Percentiles rank a stretch among this genome's conserved stretches.
Conservation (phyloP, 2,113 vertebrate species). For the Clarias magur region DNA sequence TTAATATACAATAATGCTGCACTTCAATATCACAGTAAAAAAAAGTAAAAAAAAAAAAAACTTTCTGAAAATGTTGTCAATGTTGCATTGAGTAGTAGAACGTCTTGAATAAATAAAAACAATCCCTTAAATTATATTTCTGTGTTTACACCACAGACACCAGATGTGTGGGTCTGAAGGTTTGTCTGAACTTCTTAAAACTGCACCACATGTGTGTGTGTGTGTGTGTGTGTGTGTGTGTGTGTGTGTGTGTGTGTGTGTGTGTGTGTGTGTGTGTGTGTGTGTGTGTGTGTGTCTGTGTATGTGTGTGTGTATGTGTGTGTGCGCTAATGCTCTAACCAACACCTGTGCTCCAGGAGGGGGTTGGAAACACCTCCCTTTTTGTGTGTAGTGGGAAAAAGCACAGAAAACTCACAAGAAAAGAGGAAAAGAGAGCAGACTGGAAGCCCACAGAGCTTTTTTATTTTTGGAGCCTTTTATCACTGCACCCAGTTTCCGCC, state of each 20-base stretch:
- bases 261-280: slow-evolving; percentile 15
- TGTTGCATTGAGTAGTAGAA: too few relatives aligned
- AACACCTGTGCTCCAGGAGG: slow-evolving; percentile 42
- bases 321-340: slow-evolving; percentile 6
- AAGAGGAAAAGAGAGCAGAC: slow-evolving; percentile 49
- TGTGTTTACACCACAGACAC: neutral
- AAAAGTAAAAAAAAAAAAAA: too few relatives aligned
- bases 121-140: neutral
- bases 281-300: slow-evolving; percentile 18
- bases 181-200: slow-evolving; percentile 1
- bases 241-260: slow-evolving; percentile 24
- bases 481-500: slow-evolving; percentile 17
- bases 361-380: slow-evolving; percentile 48
- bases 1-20: too few relatives aligned
- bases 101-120: neutral
- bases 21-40: too few relatives aligned
- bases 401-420: slow-evolving; percentile 56
- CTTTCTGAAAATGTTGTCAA: too few relatives aligned
- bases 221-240: slow-evolving; percentile 8
- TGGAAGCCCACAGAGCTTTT: slow-evolving; percentile 21
- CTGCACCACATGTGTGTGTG: neutral
- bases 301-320: slow-evolving; percentile 25
- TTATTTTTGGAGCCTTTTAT: slow-evolving; percentile 56
- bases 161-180: slow-evolving; percentile 9
- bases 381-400: slow-evolving; percentile 44